Evolutionary conservation across 2,113 vertebrate genomes (phyloP).

Genomic region (Semnornis frantzii): DNA sequence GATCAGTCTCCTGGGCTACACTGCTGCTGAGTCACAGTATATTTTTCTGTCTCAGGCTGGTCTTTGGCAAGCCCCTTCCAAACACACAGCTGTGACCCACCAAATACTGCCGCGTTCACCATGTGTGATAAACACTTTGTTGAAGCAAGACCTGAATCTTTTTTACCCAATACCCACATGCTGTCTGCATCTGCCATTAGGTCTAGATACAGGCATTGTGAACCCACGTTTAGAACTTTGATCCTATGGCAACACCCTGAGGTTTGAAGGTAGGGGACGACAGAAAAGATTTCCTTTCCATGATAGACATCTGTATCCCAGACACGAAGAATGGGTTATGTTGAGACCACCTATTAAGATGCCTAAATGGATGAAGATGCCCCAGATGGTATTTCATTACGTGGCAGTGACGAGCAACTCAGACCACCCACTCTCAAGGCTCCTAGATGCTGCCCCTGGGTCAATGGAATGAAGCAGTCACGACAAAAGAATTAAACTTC

Average conservation of each 20-base stretch:
- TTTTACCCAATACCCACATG: not conserved
- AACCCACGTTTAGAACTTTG: not conserved
- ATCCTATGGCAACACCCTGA: not conserved
- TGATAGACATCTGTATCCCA: accelerated
- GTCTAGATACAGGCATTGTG: not conserved
- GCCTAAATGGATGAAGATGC: not conserved
- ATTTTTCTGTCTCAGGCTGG: not conserved
- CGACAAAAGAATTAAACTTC: not conserved
- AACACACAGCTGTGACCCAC: accelerated
- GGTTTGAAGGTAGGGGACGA: not conserved
- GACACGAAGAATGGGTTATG: not conserved
- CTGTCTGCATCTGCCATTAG: not conserved
- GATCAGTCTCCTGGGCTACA: not conserved
- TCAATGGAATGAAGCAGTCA: not conserved
- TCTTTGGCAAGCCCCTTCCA: not conserved
- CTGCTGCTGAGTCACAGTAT: accelerated
- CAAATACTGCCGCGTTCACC: not conserved
- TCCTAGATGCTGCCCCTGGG: not conserved
- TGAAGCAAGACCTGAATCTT: not conserved
- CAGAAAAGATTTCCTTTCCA: not conserved
- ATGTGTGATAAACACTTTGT: not conserved
- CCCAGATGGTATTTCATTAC: not conserved
- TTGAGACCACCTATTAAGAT: not conserved
- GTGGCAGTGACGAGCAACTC: not conserved
- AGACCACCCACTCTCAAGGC: not conserved